These are phyloP conservation scores for Tachuris rubrigastra DNA, from an alignment of 2,113 vertebrate species.

Conservation along the genomic window DNA sequence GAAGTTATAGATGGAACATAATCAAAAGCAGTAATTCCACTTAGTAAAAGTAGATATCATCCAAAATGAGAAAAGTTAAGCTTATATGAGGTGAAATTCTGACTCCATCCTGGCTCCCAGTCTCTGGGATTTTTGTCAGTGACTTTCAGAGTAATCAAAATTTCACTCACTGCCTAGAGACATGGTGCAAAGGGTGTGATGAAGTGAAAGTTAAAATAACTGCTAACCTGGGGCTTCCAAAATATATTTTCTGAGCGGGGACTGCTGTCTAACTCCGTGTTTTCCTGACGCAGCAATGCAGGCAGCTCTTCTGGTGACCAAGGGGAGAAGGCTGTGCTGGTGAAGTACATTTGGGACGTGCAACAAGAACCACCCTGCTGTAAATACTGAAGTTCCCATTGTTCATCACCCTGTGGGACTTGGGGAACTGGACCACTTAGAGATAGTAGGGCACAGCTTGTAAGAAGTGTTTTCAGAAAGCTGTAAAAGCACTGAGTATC, in stretches of 20 bases:
- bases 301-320: not conserved
- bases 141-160: not conserved
- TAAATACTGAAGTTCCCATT: not conserved
- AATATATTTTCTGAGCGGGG: not conserved
- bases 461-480: not conserved
- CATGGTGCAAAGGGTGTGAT: not conserved
- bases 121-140: not conserved
- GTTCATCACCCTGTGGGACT: not conserved
- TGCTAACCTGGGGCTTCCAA: not conserved
- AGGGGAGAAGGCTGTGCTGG: not conserved
- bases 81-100: not conserved
- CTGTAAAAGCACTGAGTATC: not conserved
- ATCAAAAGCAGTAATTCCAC: slow-evolving; percentile 35
- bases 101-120: not conserved
- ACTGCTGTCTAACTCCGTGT: not conserved
- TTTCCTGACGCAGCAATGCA: not conserved
- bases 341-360: not conserved
- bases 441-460: fast-evolving
- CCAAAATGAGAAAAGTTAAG: slow-evolving; percentile 41
- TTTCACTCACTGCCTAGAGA: not conserved
- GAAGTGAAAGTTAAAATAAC: slow-evolving; percentile 21
- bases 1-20: slow-evolving; percentile 14
- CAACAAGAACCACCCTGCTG: not conserved
- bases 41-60: slow-evolving; percentile 41
- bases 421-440: not conserved